phyloP scores from a whole-genome alignment of 2,797 vertebrate genomes.

The Spinus olivaceus region DNA sequence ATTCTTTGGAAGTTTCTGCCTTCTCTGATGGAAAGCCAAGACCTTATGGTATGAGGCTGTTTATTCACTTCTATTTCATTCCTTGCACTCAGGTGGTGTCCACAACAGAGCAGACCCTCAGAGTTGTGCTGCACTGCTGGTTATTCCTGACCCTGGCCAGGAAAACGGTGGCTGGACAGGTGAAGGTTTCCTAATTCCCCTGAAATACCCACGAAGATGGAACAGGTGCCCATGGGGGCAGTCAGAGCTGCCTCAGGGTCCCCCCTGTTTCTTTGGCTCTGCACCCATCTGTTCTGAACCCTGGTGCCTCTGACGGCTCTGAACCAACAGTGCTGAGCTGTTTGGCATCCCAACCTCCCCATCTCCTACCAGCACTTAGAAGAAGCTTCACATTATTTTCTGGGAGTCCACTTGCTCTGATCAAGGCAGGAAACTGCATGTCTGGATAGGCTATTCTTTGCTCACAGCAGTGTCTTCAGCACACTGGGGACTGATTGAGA shows the following conservation, averaged over 20 bases:
- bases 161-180: accelerated
- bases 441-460: background rate
- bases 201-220: background rate
- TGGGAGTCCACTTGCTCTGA: background rate
- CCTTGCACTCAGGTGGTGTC: background rate
- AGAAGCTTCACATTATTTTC: background rate
- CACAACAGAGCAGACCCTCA: background rate
- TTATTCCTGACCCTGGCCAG: background rate
- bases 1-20: conserved; percentile 54
- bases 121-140: background rate
- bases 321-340: background rate
- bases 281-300: background rate
- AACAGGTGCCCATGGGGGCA: background rate
- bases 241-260: background rate
- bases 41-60: conserved; percentile 48
- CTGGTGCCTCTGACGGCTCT: background rate
- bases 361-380: background rate
- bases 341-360: background rate
- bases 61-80: conserved; percentile 43
- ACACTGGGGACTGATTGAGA: background rate
- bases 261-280: background rate
- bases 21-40: conserved; percentile 66
- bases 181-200: background rate
- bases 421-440: background rate
- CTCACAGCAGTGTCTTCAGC: background rate